These are phyloP conservation scores for Leptobrachium leishanense DNA, from an alignment of 2,113 vertebrate genomes.

Conservation along the genomic window DNA sequence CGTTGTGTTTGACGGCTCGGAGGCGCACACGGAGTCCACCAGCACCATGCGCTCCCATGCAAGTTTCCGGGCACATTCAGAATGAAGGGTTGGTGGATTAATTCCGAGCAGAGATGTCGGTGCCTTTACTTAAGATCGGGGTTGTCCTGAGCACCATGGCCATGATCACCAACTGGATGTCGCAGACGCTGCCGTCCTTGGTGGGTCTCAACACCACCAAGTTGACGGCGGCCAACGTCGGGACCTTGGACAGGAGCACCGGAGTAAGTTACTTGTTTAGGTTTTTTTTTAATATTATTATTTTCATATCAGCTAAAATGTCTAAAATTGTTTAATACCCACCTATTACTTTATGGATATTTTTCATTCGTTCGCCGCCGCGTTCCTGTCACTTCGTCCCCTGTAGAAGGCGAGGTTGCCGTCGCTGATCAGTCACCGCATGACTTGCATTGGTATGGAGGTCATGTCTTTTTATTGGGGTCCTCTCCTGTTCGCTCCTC, in stretches of 20 bases:
- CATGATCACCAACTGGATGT: constrained; percentile 99
- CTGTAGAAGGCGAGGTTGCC: no score
- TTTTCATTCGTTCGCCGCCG: no score
- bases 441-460: no score
- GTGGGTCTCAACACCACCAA: constrained; percentile 93
- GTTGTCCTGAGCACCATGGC: constrained; percentile 98
- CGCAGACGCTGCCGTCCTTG: constrained; percentile 93
- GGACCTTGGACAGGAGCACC: constrained; percentile 87
- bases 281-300: no score
- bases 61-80: constrained; percentile 69
- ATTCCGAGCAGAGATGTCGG: constrained; percentile 81
- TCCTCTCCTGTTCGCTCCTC: no score
- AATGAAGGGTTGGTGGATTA: constrained; percentile 75
- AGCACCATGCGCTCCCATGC: constrained; percentile 69
- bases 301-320: no score
- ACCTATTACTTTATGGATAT: no score
- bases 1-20: constrained; percentile 61
- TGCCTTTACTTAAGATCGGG: constrained; percentile 95
- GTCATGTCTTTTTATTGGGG: no score
- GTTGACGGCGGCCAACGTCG: constrained; percentile 84
- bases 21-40: constrained; percentile 60
- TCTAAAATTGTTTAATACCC: no score
- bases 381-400: no score
- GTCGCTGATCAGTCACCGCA: no score
- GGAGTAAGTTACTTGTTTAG: constrained; percentile 78